These are phyloP conservation scores for Zelostemma sp. DNA, from an alignment of 1,140 invertebrate genomes.

Conservation along the genomic window DNA sequence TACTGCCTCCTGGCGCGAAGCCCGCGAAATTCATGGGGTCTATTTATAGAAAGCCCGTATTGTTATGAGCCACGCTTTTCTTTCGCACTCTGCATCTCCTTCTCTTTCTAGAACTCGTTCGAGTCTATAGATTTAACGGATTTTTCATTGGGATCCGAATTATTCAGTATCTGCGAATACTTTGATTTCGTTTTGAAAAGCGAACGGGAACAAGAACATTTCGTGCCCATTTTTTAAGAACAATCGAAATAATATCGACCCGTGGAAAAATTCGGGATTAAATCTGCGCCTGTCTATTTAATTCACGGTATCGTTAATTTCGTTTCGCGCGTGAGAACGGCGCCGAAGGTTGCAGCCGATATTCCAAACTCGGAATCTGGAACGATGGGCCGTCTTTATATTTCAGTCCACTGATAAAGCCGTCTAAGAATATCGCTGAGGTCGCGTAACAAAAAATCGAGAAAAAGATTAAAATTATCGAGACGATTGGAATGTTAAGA, in stretches of 20 bases:
- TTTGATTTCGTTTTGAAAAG: no score
- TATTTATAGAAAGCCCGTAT: constrained; percentile 44
- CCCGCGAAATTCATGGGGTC: constrained; percentile 10
- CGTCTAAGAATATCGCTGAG: constrained; percentile 28
- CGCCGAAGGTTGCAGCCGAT: constrained; percentile 31
- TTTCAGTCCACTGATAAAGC: constrained; percentile 27
- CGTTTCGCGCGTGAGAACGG: constrained; percentile 23
- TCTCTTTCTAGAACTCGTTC: background rate
- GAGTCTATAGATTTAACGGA: no score
- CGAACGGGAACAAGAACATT: no score
- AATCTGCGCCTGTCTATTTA: no score
- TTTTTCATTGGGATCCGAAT: no score
- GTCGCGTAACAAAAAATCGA: constrained; percentile 26
- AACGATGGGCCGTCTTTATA: constrained; percentile 35
- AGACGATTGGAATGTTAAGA: constrained; percentile 29
- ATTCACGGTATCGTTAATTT: constrained; percentile 36
- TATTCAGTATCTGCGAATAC: no score
- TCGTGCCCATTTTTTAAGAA: no score
- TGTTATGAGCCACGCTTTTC: constrained; percentile 8
- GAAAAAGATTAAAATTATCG: constrained; percentile 24
- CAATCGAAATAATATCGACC: no score
- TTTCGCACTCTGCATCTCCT: background rate
- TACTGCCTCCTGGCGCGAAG: constrained; percentile 18
- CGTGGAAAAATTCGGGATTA: no score
- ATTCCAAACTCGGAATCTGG: constrained; percentile 41